Conservation (phyloP, 2,888 invertebrate genomes). For the Scaptomyza flava region DNA sequence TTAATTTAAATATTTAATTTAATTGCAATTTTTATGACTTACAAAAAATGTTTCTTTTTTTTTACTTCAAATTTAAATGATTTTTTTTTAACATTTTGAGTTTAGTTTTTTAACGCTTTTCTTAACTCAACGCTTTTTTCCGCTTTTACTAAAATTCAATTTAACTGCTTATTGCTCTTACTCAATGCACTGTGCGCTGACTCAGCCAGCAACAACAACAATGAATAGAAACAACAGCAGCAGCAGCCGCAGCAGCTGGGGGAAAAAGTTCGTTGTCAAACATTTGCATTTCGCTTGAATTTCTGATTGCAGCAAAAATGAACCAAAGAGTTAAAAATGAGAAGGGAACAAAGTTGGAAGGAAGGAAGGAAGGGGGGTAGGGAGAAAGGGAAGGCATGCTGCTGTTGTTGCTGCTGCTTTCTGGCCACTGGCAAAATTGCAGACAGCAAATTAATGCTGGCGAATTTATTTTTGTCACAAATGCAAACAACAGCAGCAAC, state of each 20-base stretch:
- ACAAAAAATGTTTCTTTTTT: too few species aligned
- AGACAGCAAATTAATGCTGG: constrained; percentile 77
- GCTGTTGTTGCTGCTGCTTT: not conserved
- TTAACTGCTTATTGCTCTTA: constrained; percentile 25
- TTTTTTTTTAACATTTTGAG: too few species aligned
- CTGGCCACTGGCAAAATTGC: constrained; percentile 76
- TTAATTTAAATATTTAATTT: too few species aligned
- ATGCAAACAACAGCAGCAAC: constrained; percentile 67
- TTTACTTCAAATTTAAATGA: too few species aligned
- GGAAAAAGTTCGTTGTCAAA: constrained; percentile 75
- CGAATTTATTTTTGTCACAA: constrained; percentile 77
- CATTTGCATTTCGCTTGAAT: constrained; percentile 78
- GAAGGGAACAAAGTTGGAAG: not conserved
- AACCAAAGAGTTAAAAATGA: not conserved
- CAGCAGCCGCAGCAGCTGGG: constrained; percentile 29
- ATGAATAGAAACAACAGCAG: constrained; percentile 8
- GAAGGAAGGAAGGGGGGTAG: not conserved
- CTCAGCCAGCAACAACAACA: constrained; percentile 37
- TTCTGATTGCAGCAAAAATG: constrained; percentile 66
- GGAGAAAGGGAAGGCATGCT: constrained; percentile 4
- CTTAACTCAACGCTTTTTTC: too few species aligned
- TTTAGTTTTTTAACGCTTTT: too few species aligned
- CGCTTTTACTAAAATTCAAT: constrained; percentile 1
- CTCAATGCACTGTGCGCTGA: constrained; percentile 56
- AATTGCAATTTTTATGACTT: too few species aligned